Base-by-base conservation (phyloP, 1,140 invertebrate genomes). In the Pentalonia nigronervosa region DNA sequence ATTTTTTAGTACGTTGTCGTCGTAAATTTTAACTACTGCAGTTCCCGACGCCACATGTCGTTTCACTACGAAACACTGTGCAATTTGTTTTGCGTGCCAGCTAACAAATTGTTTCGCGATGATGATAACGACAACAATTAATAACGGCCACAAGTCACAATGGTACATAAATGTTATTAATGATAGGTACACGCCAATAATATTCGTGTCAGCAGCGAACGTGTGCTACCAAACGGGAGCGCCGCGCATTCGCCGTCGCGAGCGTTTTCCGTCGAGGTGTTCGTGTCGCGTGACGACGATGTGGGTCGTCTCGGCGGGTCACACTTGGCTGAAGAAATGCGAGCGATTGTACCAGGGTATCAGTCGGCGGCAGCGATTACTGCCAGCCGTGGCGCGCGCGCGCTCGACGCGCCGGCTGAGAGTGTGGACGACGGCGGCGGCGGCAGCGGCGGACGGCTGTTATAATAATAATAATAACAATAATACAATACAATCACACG, bases 301-400 rank as follows among this genome's bases (percentile, higher is more conserved):
- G 36, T 41, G 23, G 36, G 91, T 50, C 47, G 81, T 53, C 81
- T 50, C 67, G 76, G 47, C 91, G 81, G 81, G 91, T 93, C 91
- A 93, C 91, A 93, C 91, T 93, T 93, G 91, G 91, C 91, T 93
- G 91, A 93, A 93, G 91, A 93, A 93, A 93, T 93, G 91, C 91
- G 91, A 93, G 91, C 91, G 91, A 93, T 93, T 93, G 91, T 93
- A 93, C 91, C 91, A 93, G 91, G 91, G n/a, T 93, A 93, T 36
- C 34, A 93, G 91, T 83, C 47, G 48, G 25, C 47, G 34, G 45
- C 60, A 11, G 67, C 89, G 89, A 47, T 14, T 76, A 47, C 17
- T 76, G 60, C 3, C n/a, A 17, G 60, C 21, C 60, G 36, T 20
- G 14, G 25, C 41, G 23, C 47, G 7, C 41, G 41, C 41, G n/a